Percentiles rank a stretch among this genome's conserved stretches.
Conservation (phyloP, 2,888 invertebrate species). For the Eilema depressum region DNA sequence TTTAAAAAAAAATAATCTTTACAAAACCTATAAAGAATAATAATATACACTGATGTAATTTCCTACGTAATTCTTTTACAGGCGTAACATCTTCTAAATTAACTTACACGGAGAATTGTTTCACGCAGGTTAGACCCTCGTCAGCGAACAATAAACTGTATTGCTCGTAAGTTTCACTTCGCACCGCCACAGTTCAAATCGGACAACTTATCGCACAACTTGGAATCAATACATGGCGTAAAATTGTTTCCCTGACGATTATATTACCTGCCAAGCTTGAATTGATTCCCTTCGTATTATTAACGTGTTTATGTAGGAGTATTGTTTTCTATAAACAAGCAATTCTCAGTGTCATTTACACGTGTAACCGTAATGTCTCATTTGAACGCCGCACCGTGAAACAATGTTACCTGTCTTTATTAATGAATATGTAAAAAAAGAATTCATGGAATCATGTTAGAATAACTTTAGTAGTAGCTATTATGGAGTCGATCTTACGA, state of each 20-base stretch:
- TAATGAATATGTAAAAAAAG: too few relatives aligned
- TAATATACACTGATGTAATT: constrained; percentile 11
- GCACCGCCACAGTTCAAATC: constrained; percentile 45
- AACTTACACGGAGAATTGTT: constrained; percentile 75
- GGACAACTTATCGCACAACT: constrained; percentile 30
- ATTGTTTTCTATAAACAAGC: constrained; percentile 36
- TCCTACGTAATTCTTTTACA: constrained; percentile 22
- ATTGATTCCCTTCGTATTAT: constrained; percentile 48
- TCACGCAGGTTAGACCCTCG: constrained; percentile 75
- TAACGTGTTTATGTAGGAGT: neutral
- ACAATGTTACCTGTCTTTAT: too few relatives aligned
- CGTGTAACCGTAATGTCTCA: neutral
- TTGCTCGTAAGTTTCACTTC: constrained; percentile 52
- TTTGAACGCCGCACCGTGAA: too few relatives aligned
- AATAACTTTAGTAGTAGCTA: too few relatives aligned
- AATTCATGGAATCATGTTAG: too few relatives aligned
- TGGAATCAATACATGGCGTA: constrained; percentile 47
- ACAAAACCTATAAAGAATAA: neutral
- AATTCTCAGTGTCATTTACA: neutral
- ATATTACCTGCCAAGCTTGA: constrained; percentile 48
- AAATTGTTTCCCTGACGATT: constrained; percentile 54
- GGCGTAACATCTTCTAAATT: constrained; percentile 53
- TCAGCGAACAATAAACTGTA: constrained; percentile 56
- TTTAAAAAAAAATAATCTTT: too few relatives aligned
- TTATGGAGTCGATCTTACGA: too few relatives aligned